Base-by-base conservation (phyloP, 2,888 invertebrate species). In the Eretmocerus hayati region DNA sequence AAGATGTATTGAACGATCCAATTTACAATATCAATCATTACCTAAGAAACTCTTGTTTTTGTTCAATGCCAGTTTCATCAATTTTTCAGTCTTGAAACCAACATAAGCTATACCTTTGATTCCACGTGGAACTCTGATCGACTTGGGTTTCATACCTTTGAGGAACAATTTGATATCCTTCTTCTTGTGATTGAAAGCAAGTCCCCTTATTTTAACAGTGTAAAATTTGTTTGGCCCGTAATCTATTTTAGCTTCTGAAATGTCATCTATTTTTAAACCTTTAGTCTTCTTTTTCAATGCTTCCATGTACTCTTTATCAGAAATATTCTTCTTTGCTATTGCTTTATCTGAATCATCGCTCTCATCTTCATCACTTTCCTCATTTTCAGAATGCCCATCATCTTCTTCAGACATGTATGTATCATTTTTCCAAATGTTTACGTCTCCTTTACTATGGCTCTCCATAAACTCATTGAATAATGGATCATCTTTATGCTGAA, bases 381-480 rank as follows among this genome's bases (percentile, higher is more conserved):
- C 68, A 43, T 60, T 56, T 35, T 56, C 56, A 22, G 69, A 60
- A 30, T 59, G 60, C 35, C 64, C 61, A 2, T 50, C 50, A 32
- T 61, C 46, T 49, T 62, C 51, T 30, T 62, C 51, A 16, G 35
- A 31, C 16, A 37, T 4, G 13, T 33, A 4, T 8, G 20, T 6
- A 58, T 81, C 81, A 63, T 81, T 80, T 18, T 67, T 74, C 81
- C 81, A 82, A 36, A 73, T 65, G 62, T 63, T 67, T 6, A n/a
- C n/a, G 18, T 63, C 64, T 49, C 56, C 55, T 20, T 75, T 72
- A 39, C 83, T 77, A 69, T 93, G 91, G n/a, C 84, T 81, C 71
- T 89, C 83, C 68, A 95, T 76, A 67, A 92, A 96, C 69, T 95
- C 93, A 54, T 81, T 76, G 74, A 96, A 95, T 41, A 88, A 75